Conservation (phyloP, 2,113 vertebrate species). For the Origma solitaria region DNA sequence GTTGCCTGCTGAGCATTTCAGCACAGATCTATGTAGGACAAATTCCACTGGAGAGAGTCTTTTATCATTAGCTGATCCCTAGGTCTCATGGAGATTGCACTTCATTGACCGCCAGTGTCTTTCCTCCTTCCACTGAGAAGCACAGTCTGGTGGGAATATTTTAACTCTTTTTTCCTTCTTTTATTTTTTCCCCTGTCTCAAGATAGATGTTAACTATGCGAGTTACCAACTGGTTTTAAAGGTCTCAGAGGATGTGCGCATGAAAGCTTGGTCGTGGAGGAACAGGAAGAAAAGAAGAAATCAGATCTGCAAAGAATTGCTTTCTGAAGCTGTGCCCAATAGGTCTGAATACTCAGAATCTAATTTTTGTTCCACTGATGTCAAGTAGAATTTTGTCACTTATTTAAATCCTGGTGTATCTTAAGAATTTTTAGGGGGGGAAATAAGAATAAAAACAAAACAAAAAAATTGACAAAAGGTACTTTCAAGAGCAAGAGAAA, state of each 20-base stretch:
- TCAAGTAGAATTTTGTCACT: neutral
- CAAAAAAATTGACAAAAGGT: neutral
- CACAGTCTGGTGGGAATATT: neutral
- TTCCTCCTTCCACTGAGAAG: neutral
- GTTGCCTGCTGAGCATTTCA: neutral
- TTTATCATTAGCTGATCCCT: neutral
- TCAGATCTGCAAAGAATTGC: neutral
- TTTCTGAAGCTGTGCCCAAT: neutral
- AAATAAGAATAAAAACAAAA: neutral
- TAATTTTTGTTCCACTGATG: neutral
- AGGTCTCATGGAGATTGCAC: neutral
- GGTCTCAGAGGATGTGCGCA: neutral
- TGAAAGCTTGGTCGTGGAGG: neutral
- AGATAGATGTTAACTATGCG: neutral
- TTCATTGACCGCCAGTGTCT: neutral
- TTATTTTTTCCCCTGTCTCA: neutral
- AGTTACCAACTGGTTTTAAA: neutral
- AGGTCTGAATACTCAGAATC: neutral
- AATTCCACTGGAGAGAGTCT: neutral
- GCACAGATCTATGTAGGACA: neutral
- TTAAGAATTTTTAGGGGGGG: rapidly evolving
- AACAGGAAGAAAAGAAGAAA: neutral
- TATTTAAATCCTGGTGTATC: neutral
- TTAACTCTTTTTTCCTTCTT: neutral
- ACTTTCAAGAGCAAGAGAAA: neutral